Percentiles rank a stretch among this genome's conserved stretches.
These are phyloP conservation scores for Parelbella ahira DNA, from an alignment of 2,888 invertebrate genomes.

Conservation along the genomic window DNA sequence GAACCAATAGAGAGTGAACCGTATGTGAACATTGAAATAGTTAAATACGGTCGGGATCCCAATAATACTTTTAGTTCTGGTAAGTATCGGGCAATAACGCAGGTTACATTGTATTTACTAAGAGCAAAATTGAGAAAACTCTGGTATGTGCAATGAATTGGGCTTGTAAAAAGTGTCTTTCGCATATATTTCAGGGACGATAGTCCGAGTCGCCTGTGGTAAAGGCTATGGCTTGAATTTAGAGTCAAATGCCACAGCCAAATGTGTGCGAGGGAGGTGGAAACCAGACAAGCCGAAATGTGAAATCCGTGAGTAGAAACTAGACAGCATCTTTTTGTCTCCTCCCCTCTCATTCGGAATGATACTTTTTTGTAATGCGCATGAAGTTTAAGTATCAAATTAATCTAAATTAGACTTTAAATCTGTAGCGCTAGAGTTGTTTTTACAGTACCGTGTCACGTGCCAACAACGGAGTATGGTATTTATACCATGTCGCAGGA, in stretches of 20 bases:
- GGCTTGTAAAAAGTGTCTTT: too few species aligned
- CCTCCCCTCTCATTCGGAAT: constrained; percentile 23
- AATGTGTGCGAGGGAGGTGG: constrained; percentile 92
- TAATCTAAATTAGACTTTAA: constrained; percentile 17
- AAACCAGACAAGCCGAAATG: constrained; percentile 90
- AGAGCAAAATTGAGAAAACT: neutral
- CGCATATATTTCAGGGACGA: constrained; percentile 75
- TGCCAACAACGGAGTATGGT: constrained; percentile 85
- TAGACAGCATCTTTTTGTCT: constrained; percentile 4
- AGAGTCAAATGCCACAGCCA: constrained; percentile 86
- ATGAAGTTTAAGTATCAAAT: constrained; percentile 16
- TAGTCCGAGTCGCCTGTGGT: constrained; percentile 87
- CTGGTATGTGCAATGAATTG: too few species aligned
- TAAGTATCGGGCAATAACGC: constrained; percentile 39
- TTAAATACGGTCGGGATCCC: constrained; percentile 85
- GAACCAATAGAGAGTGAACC: constrained; percentile 83
- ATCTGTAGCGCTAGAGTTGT: constrained; percentile 22
- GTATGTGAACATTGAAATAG: constrained; percentile 84
- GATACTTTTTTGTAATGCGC: constrained; percentile 27
- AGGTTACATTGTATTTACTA: neutral
- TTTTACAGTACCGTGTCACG: constrained; percentile 83
- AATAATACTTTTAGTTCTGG: constrained; percentile 87
- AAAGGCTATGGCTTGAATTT: constrained; percentile 89
- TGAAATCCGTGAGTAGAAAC: constrained; percentile 83
- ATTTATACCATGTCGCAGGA: constrained; percentile 81